Evolutionary conservation across 2,888 invertebrate species (phyloP).

Genomic region (Pemphredon lugubris): DNA sequence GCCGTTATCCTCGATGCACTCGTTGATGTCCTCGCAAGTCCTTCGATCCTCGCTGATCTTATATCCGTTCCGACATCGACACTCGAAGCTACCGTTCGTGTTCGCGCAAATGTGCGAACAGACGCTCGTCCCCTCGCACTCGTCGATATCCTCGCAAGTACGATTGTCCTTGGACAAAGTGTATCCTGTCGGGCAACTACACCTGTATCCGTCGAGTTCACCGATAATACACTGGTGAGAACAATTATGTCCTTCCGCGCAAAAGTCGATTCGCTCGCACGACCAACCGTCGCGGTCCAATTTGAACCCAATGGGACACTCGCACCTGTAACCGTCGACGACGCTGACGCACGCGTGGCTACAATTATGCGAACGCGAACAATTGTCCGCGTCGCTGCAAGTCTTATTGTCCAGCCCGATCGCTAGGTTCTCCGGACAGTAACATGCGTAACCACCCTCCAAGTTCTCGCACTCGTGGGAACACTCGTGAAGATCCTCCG

Average conservation of each 20-base stretch:
- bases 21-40: slow-evolving; percentile 75
- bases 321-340: slow-evolving; percentile 82
- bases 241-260: slow-evolving; percentile 84
- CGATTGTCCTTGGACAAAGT: slow-evolving; percentile 61
- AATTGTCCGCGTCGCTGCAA: slow-evolving; percentile 77
- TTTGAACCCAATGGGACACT: slow-evolving; percentile 82
- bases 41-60: slow-evolving; percentile 75
- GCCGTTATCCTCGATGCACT: slow-evolving; percentile 82
- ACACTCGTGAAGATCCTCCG: slow-evolving; percentile 62
- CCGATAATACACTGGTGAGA: slow-evolving; percentile 85
- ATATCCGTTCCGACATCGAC: slow-evolving; percentile 83
- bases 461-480: slow-evolving; percentile 74
- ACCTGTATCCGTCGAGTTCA: slow-evolving; percentile 82
- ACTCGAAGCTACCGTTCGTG: slow-evolving; percentile 84
- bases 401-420: slow-evolving; percentile 69
- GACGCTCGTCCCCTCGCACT: slow-evolving; percentile 77
- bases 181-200: slow-evolving; percentile 81
- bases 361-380: slow-evolving; percentile 53
- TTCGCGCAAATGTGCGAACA: slow-evolving; percentile 83
- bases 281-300: slow-evolving; percentile 71
- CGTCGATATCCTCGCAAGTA: slow-evolving; percentile 81
- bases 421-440: slow-evolving; percentile 81
- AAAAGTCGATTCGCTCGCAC: slow-evolving; percentile 78
- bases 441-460: slow-evolving; percentile 82
- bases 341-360: slow-evolving; percentile 66